Percentiles rank a stretch among this genome's conserved stretches.
phyloP scores from a whole-genome alignment of 2,888 invertebrate genomes.

The Apodemia zela region DNA sequence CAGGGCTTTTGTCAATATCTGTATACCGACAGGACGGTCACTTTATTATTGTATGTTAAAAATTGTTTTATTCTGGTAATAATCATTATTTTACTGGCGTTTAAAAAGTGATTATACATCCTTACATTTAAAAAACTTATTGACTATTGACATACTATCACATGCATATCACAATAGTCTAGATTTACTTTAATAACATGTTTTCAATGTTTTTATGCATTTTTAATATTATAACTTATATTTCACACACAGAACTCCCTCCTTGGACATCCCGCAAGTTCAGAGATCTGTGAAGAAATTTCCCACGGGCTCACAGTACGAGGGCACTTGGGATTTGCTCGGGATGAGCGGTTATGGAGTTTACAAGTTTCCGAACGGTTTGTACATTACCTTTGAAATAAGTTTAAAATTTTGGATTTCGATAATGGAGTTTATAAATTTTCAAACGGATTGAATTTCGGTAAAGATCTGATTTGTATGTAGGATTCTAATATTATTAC shows the following conservation, averaged over 20 bases:
- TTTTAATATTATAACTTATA: not conserved
- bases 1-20: too few species aligned
- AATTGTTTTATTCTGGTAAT: too few species aligned
- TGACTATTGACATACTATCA: too few species aligned
- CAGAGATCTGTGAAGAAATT: conserved; percentile 55
- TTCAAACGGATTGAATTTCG: not conserved
- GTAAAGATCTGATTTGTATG: not conserved
- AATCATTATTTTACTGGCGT: too few species aligned
- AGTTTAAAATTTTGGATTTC: not conserved
- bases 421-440: not conserved
- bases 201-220: not conserved
- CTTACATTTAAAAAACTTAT: too few species aligned
- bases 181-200: not conserved
- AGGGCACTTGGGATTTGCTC: conserved; percentile 80
- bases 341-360: conserved; percentile 82
- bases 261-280: conserved; percentile 55
- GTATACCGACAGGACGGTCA: too few species aligned
- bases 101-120: too few species aligned
- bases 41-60: too few species aligned
- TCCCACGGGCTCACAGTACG: conserved; percentile 79
- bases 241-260: conserved; percentile 39
- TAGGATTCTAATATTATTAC: too few species aligned
- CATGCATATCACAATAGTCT: too few species aligned
- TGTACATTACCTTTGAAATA: conserved; percentile 18
- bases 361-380: conserved; percentile 81